These are phyloP conservation scores for Diplodus sargus DNA, from an alignment of 2,797 vertebrate genomes.

Conservation along the genomic window DNA sequence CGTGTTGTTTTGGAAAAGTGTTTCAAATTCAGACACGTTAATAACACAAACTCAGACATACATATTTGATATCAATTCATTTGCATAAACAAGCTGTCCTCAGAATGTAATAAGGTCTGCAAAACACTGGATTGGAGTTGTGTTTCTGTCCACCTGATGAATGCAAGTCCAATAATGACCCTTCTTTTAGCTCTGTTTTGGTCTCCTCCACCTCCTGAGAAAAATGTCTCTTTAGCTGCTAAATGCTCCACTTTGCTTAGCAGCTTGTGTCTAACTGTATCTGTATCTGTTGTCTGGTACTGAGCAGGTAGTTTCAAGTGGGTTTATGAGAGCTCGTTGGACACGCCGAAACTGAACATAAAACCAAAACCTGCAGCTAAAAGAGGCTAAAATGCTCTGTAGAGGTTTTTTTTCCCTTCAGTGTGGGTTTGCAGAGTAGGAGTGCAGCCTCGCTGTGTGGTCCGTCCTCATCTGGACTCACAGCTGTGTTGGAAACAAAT, in stretches of 20 bases:
- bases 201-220: slow-evolving; percentile 9
- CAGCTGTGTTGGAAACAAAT: slow-evolving; percentile 43
- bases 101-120: too few species aligned
- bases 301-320: not conserved
- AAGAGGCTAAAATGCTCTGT: not conserved
- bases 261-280: too few species aligned
- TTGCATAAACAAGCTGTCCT: too few species aligned
- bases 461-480: slow-evolving; percentile 38
- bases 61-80: too few species aligned
- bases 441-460: slow-evolving; percentile 38
- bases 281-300: not conserved
- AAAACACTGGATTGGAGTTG: not conserved
- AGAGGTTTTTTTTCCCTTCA: not conserved
- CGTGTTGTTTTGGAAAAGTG: too few species aligned
- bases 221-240: not conserved
- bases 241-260: too few species aligned
- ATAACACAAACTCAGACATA: too few species aligned
- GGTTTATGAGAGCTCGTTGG: not conserved
- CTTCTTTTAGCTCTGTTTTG: not conserved
- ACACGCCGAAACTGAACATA: not conserved
- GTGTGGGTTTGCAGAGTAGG: not conserved
- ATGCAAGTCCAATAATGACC: not conserved
- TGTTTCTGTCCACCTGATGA: not conserved
- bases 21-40: too few species aligned
- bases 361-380: slow-evolving; percentile 1